Percentiles rank a stretch among this genome's conserved stretches.
Evolutionary conservation across 2,888 invertebrate species (phyloP).

Genomic region (Diarsia mendica): DNA sequence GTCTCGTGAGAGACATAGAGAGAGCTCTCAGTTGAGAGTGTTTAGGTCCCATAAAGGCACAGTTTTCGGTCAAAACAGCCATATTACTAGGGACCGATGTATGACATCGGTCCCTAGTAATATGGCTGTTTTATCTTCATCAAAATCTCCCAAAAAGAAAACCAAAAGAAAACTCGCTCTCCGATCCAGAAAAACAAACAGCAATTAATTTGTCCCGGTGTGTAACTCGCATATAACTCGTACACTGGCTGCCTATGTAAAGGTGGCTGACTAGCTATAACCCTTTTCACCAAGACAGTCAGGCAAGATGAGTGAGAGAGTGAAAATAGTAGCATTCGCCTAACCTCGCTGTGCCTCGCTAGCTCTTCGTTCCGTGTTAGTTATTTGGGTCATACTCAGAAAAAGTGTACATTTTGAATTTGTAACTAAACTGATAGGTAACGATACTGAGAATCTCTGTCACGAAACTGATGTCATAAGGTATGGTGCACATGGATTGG

Average conservation of each 20-base stretch:
- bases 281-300: no score
- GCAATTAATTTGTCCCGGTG: slow-evolving; percentile 58
- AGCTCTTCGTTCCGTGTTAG: not conserved
- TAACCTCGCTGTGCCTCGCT: not conserved
- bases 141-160: not conserved
- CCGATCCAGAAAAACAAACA: slow-evolving; percentile 15
- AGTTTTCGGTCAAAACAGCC: no score
- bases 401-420: no score
- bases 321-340: no score
- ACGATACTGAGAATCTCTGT: no score
- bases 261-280: slow-evolving; percentile 11
- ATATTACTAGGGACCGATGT: no score
- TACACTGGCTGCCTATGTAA: slow-evolving; percentile 57
- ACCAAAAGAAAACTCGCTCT: slow-evolving; percentile 7
- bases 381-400: no score
- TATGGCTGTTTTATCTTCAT: not conserved
- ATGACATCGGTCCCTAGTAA: not conserved
- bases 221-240: slow-evolving; percentile 54
- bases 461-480: no score
- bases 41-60: not conserved
- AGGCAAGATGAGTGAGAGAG: no score
- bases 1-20: not conserved
- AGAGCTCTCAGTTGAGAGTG: not conserved
- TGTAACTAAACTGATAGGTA: no score
- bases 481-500: no score